Conservation (phyloP, 2,888 invertebrate genomes). For the Gerris lacustris region DNA sequence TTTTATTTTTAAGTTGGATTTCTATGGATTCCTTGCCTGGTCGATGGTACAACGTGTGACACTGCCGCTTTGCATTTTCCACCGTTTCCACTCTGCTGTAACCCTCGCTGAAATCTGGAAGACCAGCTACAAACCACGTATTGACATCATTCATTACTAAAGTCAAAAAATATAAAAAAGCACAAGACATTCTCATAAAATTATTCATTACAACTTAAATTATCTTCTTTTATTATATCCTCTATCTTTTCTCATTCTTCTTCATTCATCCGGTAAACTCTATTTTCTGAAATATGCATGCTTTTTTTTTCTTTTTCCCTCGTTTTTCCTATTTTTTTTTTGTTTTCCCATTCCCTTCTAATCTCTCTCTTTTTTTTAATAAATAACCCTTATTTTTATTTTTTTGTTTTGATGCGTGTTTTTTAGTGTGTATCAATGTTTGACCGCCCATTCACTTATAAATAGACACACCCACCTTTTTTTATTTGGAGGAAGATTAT, state of each 20-base stretch:
- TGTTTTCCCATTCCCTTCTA: not conserved
- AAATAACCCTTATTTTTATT: not conserved
- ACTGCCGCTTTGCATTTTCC: conserved; percentile 89
- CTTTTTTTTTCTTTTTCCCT: not conserved
- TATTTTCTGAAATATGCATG: too few species aligned
- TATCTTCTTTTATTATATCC: too few species aligned
- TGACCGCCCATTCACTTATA: not conserved
- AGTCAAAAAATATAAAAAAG: not conserved
- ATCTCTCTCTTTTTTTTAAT: not conserved
- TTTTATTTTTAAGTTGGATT: conserved; percentile 59
- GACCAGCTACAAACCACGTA: conserved; percentile 81
- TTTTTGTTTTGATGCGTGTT: not conserved
- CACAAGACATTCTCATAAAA: too few species aligned
- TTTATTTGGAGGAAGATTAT: too few species aligned
- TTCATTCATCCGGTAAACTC: too few species aligned
- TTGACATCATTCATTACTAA: conserved; percentile 48
- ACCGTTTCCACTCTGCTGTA: conserved; percentile 88
- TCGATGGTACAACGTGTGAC: conserved; percentile 84
- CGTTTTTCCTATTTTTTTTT: not conserved
- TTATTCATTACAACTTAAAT: too few species aligned
- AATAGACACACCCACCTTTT: too few species aligned
- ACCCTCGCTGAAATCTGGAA: conserved; percentile 94
- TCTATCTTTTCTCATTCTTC: too few species aligned
- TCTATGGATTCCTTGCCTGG: conserved; percentile 89
- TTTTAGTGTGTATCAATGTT: conserved; percentile 7